A percentile compares a stretch with the other conserved stretches of the same genome.
These are phyloP conservation scores for Lasioglossum leucozonium DNA, from an alignment of 2,888 invertebrate genomes.

Conservation along the genomic window DNA sequence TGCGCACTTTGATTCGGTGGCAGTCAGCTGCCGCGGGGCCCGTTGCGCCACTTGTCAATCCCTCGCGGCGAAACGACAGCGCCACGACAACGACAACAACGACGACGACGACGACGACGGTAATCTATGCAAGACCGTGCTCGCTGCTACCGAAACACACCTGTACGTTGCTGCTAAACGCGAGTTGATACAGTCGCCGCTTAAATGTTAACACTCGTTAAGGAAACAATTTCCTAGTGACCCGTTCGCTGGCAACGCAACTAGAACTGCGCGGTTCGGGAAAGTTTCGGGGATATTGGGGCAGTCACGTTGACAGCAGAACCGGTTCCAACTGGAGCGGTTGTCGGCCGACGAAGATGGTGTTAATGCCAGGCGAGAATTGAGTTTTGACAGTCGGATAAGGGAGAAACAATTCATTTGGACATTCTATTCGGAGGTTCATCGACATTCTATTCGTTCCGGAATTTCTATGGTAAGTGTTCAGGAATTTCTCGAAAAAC, in stretches of 20 bases:
- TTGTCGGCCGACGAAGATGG: constrained; percentile 20
- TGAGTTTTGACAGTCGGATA: not conserved
- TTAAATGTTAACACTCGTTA: constrained; percentile 18
- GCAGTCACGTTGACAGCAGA: constrained; percentile 19
- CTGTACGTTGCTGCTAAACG: constrained; percentile 55
- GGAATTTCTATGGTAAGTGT: not conserved
- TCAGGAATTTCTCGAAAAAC: not conserved
- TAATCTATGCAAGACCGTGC: constrained; percentile 69
- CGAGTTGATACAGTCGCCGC: constrained; percentile 2
- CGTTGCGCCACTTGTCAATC: constrained; percentile 62
- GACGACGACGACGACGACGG: constrained; percentile 50
- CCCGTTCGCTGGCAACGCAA: constrained; percentile 23
- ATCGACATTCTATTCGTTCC: not conserved
- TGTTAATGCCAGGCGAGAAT: not conserved
- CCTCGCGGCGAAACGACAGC: constrained; percentile 43
- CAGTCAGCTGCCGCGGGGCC: constrained; percentile 68
- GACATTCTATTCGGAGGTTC: not conserved
- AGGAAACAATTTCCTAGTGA: constrained; percentile 27
- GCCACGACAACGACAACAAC: constrained; percentile 51
- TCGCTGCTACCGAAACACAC: constrained; percentile 53
- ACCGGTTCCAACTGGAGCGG: constrained; percentile 48
- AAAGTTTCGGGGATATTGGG: constrained; percentile 42
- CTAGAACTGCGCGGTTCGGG: constrained; percentile 20
- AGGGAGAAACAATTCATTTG: constrained; percentile 1
- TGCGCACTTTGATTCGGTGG: constrained; percentile 60